phyloP scores from a whole-genome alignment of 1,140 invertebrate species.

The Micrasema minimum region DNA sequence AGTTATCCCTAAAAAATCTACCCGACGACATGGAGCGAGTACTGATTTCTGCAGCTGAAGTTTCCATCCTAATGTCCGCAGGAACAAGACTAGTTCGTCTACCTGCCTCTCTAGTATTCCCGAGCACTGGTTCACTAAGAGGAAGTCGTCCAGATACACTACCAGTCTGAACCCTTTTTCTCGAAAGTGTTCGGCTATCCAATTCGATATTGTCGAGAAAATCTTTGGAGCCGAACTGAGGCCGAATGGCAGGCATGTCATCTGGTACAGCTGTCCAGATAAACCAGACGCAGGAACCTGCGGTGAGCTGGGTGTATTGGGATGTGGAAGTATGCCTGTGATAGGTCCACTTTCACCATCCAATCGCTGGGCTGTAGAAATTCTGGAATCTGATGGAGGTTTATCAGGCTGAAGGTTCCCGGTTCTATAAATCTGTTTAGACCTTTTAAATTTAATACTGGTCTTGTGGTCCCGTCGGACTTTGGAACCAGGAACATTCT shows the following conservation, averaged over 20 bases:
- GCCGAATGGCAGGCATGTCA: slow-evolving; percentile 48
- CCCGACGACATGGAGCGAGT: not conserved
- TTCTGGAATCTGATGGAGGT: slow-evolving; percentile 37
- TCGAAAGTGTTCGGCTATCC: not conserved
- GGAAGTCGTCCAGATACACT: not conserved
- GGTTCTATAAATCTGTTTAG: slow-evolving; percentile 33
- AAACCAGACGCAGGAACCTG: slow-evolving; percentile 25
- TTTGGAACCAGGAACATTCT: slow-evolving; percentile 41
- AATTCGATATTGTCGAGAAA: not conserved
- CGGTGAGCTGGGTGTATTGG: slow-evolving; percentile 22
- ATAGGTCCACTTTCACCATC: slow-evolving; percentile 38
- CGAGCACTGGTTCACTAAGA: not conserved
- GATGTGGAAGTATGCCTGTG: slow-evolving; percentile 58
- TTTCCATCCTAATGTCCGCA: not conserved
- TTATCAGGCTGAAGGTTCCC: not conserved
- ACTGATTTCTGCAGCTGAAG: not conserved
- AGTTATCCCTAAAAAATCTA: not conserved
- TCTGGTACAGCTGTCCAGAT: slow-evolving; percentile 48
- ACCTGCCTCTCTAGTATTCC: not conserved
- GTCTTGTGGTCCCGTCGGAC: slow-evolving; percentile 24
- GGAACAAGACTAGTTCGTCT: not conserved
- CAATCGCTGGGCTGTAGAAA: slow-evolving; percentile 47
- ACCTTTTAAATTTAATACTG: slow-evolving; percentile 38
- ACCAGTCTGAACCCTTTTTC: not conserved
- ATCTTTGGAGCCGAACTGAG: slow-evolving; percentile 32